Conservation (phyloP, 1,140 invertebrate species). For the Macrobrachium rosenbergii region DNA sequence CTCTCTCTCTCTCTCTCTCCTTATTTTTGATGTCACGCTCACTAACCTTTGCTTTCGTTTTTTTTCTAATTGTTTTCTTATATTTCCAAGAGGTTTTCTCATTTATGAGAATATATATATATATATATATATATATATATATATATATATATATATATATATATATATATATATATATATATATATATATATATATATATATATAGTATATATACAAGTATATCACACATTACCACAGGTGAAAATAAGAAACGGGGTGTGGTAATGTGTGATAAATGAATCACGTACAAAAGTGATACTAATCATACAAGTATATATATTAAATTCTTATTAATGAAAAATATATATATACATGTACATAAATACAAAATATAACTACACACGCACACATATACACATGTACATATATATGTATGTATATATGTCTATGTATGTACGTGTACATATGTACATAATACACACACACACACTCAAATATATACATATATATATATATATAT, state of each 20-base stretch:
- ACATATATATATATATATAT: neutral
- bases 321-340: too few species aligned
- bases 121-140: neutral
- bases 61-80: neutral
- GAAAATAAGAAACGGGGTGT: too few species aligned
- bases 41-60: neutral
- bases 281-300: too few species aligned
- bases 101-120: neutral
- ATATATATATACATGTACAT: too few species aligned
- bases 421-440: too few species aligned
- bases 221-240: too few species aligned
- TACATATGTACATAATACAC: too few species aligned
- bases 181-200: constrained; percentile 12
- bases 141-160: neutral
- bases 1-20: neutral
- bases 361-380: too few species aligned
- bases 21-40: neutral
- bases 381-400: neutral
- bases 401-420: too few species aligned
- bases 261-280: too few species aligned
- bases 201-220: neutral
- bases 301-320: too few species aligned
- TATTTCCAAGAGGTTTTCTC: neutral
- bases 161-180: constrained; percentile 12
- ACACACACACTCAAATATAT: too few species aligned